These are phyloP conservation scores for Cotesia vestalis DNA, from an alignment of 1,140 invertebrate species.

Conservation along the genomic window DNA sequence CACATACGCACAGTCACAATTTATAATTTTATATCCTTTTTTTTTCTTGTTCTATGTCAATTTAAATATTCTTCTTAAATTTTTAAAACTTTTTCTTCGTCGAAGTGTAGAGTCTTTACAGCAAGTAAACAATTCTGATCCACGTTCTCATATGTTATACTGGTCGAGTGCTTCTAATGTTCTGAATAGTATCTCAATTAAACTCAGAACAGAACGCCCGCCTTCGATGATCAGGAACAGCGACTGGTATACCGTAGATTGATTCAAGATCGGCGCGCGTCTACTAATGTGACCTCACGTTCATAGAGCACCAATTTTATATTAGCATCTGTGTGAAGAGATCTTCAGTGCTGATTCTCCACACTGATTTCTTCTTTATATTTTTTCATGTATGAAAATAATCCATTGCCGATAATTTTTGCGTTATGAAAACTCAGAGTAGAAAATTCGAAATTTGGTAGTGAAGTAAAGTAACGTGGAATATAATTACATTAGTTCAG, in stretches of 20 bases:
- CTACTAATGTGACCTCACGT: slow-evolving; percentile 58
- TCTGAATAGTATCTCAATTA: neutral
- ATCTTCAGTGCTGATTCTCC: slow-evolving; percentile 29
- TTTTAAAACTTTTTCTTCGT: too few species aligned
- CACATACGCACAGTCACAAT: too few species aligned
- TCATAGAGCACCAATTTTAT: slow-evolving; percentile 63
- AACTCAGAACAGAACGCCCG: slow-evolving; percentile 30
- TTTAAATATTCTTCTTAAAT: too few species aligned
- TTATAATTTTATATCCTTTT: too few species aligned
- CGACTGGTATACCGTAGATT: slow-evolving; percentile 52
- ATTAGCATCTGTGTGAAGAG: slow-evolving; percentile 50
- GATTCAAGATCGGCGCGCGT: slow-evolving; percentile 53
- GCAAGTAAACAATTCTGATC: too few species aligned
- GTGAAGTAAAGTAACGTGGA: too few species aligned
- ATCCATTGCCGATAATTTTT: neutral
- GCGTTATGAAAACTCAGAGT: slow-evolving; percentile 1
- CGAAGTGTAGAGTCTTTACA: too few species aligned
- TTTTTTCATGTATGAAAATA: neutral
- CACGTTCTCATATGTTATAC: too few species aligned
- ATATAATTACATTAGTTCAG: neutral
- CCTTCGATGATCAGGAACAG: slow-evolving; percentile 55
- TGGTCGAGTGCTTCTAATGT: too few species aligned
- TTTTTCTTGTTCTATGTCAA: too few species aligned
- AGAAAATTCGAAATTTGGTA: neutral
- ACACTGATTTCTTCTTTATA: slow-evolving; percentile 17